Conservation (phyloP, 2,797 vertebrate species). For the Lagorchestes hirsutus region DNA sequence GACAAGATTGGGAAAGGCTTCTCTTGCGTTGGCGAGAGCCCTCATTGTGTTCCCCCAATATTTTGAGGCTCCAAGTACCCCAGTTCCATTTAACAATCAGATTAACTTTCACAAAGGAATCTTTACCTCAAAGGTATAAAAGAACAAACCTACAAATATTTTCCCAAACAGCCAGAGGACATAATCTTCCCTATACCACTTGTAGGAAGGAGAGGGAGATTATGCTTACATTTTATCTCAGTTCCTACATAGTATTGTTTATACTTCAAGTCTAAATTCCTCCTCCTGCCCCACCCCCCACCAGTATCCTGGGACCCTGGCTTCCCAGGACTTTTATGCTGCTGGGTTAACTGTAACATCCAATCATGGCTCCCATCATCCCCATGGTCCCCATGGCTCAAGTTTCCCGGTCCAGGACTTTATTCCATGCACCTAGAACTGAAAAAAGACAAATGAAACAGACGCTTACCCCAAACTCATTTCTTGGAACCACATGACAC, state of each 20-base stretch:
- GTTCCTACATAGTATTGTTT: neutral
- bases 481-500: neutral
- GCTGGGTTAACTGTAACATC: neutral
- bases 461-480: neutral
- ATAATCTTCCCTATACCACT: neutral
- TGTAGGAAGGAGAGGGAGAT: neutral
- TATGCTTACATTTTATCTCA: neutral
- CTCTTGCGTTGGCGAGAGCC: neutral
- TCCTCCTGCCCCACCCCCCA: neutral
- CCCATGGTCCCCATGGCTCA: neutral
- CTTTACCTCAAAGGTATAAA: neutral
- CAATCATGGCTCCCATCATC: neutral
- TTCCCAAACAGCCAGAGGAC: neutral
- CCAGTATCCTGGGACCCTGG: neutral
- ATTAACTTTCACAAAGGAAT: neutral
- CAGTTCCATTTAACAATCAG: neutral
- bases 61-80: neutral
- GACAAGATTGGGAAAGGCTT: neutral
- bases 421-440: neutral
- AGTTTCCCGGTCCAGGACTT: neutral
- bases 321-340: neutral
- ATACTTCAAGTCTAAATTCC: neutral
- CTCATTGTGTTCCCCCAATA: neutral
- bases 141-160: neutral
- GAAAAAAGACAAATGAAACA: neutral